Evolutionary conservation across 1,140 invertebrate species (phyloP).

Genomic region (Drosophila chauvacae): DNA sequence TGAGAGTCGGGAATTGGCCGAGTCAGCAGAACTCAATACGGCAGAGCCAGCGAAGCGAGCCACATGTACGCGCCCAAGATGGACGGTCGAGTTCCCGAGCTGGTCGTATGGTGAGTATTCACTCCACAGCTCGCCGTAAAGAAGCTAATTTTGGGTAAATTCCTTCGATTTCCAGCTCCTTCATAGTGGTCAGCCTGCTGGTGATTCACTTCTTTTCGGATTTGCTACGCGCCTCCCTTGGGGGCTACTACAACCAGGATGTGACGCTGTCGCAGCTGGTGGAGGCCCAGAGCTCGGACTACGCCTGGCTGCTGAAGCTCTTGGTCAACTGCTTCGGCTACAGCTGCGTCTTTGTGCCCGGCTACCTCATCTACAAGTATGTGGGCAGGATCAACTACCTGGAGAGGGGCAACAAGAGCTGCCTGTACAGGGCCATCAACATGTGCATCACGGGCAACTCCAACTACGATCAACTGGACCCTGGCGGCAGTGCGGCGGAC

Average conservation of each 20-base stretch:
- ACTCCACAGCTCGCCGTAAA: background rate
- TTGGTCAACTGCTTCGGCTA: constrained; percentile 95
- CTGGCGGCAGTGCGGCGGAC: constrained; percentile 76
- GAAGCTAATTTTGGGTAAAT: background rate
- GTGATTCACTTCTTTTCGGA: constrained; percentile 82
- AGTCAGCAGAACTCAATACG: constrained; percentile 39
- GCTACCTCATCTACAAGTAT: constrained; percentile 93
- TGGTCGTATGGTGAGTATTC: constrained; percentile 69
- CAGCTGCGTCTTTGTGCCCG: constrained; percentile 93
- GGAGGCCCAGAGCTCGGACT: constrained; percentile 83
- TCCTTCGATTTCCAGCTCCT: constrained; percentile 41
- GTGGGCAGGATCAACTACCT: constrained; percentile 92
- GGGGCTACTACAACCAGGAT: constrained; percentile 62
- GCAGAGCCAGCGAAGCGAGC: constrained; percentile 17
- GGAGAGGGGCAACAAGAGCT: constrained; percentile 87
- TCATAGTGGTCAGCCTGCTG: constrained; percentile 71
- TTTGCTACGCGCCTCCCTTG: constrained; percentile 63
- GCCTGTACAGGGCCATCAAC: constrained; percentile 86
- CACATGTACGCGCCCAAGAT: constrained; percentile 67
- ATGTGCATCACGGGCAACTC: constrained; percentile 88
- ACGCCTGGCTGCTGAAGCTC: constrained; percentile 92
- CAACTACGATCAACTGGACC: constrained; percentile 47
- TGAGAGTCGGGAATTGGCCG: constrained; percentile 15
- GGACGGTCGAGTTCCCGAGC: constrained; percentile 67
- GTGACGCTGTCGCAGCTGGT: constrained; percentile 79